These are phyloP conservation scores for Myotis lucifugus DNA, from an alignment of 2,113 vertebrate species.

Conservation along the genomic window DNA sequence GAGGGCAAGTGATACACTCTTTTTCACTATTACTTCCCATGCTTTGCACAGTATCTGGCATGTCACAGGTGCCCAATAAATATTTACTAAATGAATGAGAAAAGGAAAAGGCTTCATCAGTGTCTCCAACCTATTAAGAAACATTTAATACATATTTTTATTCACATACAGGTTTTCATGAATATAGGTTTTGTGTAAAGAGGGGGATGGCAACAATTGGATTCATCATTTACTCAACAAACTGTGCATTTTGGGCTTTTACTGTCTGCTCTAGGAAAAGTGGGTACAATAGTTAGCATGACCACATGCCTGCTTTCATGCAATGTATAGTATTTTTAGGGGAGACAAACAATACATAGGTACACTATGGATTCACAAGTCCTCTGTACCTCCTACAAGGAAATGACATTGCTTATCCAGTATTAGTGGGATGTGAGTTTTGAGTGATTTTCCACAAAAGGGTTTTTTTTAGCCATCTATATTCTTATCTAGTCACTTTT, in stretches of 20 bases:
- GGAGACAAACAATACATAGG: not conserved
- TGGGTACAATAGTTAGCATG: not conserved
- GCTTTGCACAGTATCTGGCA: not conserved
- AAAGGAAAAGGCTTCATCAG: not conserved
- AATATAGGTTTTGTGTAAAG: constrained; percentile 10
- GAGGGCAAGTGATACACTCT: not conserved
- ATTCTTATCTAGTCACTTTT: not conserved
- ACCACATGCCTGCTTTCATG: not conserved
- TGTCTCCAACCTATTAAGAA: not conserved
- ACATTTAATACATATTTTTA: not conserved
- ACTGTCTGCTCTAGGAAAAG: not conserved
- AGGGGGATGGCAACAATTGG: not conserved
- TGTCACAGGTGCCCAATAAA: not conserved
- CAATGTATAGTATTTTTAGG: not conserved
- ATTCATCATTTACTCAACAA: constrained; percentile 9
- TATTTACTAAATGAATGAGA: constrained; percentile 25
- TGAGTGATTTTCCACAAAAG: not conserved
- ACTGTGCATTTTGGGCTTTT: not conserved
- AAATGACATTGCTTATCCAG: not conserved
- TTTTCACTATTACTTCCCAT: not conserved
- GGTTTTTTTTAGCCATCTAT: not conserved
- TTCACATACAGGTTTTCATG: not conserved
- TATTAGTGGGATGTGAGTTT: not conserved
- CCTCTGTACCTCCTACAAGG: not conserved
- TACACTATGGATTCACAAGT: not conserved